Evolutionary conservation across 2,888 invertebrate species (phyloP).

Genomic region (Idaea biselata): DNA sequence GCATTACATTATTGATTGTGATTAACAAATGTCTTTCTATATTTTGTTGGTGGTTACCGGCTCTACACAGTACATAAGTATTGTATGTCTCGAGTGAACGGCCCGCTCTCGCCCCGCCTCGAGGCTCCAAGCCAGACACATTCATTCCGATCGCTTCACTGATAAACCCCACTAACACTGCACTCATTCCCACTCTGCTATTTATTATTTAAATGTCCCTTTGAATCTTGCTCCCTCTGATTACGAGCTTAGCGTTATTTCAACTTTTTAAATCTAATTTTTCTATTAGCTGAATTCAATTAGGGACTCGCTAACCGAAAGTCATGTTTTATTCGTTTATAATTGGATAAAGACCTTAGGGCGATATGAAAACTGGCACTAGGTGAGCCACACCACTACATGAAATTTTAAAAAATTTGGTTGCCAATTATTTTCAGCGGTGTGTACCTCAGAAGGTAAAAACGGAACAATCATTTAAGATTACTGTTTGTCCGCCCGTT

Average conservation of each 20-base stretch:
- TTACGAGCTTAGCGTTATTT: not conserved
- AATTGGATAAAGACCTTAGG: too few relatives aligned
- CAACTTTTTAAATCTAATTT: too few relatives aligned
- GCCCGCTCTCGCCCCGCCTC: not conserved
- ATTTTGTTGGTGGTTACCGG: too few relatives aligned
- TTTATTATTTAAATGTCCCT: not conserved
- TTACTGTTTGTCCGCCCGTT: too few relatives aligned
- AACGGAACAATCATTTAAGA: too few relatives aligned
- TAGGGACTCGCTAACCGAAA: not conserved
- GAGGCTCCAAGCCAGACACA: not conserved
- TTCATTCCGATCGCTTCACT: not conserved
- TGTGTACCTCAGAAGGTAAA: too few relatives aligned
- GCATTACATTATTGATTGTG: too few relatives aligned
- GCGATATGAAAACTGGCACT: too few relatives aligned
- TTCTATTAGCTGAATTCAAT: not conserved
- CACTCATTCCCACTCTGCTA: not conserved
- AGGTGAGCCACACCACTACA: too few relatives aligned
- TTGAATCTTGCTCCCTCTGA: not conserved
- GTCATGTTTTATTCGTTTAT: not conserved
- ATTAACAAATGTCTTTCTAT: too few relatives aligned
- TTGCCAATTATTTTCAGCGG: too few relatives aligned
- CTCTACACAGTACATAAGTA: not conserved
- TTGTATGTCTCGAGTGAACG: not conserved
- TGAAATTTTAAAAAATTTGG: too few relatives aligned
- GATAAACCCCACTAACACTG: not conserved